Evolutionary conservation across 2,888 invertebrate species (phyloP), one percentile per base, ranked within the genome.

Genomic region (Invenusta paracnida): DNA sequence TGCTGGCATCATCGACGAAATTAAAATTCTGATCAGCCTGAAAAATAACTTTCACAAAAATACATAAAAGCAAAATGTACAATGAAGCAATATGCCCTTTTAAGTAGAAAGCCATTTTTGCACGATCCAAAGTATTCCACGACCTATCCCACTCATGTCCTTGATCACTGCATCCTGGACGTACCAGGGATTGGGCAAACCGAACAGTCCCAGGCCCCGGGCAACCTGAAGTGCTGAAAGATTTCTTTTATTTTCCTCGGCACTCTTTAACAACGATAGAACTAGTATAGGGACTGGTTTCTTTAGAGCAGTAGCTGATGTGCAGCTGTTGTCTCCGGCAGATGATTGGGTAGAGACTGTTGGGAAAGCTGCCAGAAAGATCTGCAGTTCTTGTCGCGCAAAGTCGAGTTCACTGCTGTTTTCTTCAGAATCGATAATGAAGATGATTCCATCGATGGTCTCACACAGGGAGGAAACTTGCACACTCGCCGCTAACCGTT

Each of bases 81-180:
- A n/a, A n/a, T n/a, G n/a, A n/a, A n/a, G n/a, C n/a, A n/a, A n/a
- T n/a, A n/a, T n/a, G n/a, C n/a, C n/a, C 48, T 48, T 48, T 83
- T 48, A 83, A 30, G 48, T 30, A 30, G 30, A 30, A 30, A 84
- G 73, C 25, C 67, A 67, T 25, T 84, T 84, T 11, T 84, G 84
- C 27, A 84, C 67, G 25, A 67, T 28, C 84, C 84, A 84, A 84
- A 67, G 67, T n/a, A 84, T 84, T 5, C 84, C 84, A 5, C 67
- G 25, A 25, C 67, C 67, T 23, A 84, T 30, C 11, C 28, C 84
- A 1, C 25, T n/a, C 67, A 84, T 67, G 28, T 84, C 84, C 28
- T 25, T 66, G 2, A 84, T 67, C 0, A 29, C 67, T 25, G 84
- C 25, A 27, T 29, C 67, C 67, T 28, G 29, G 11, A 84, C 67